Conservation (phyloP, 2,888 invertebrate genomes). For the Melikaiella ostensackeni region DNA sequence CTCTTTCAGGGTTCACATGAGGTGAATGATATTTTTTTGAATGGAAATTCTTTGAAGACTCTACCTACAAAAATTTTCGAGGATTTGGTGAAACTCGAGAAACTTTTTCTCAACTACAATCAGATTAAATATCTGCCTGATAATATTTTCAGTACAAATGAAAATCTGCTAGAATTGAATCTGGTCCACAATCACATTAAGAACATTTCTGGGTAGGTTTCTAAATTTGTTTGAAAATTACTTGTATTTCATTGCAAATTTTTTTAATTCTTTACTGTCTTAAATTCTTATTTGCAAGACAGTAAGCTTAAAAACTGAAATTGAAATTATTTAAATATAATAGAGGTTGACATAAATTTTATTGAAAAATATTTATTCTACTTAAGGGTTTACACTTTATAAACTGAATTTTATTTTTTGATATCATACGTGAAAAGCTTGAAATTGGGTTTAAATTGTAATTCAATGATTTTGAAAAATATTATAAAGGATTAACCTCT, state of each 20-base stretch:
- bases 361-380: no score
- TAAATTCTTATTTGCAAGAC: background rate
- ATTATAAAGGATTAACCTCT: no score
- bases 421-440: no score
- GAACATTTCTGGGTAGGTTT: conserved; percentile 80
- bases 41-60: conserved; percentile 77
- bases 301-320: no score
- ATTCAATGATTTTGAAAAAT: no score
- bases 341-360: no score
- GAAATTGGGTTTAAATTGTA: no score
- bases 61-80: conserved; percentile 83
- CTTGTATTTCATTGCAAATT: background rate
- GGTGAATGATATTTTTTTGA: conserved; percentile 82
- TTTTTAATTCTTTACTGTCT: background rate
- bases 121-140: conserved; percentile 80
- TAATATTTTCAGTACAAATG: conserved; percentile 79
- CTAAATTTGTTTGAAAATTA: background rate
- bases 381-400: no score
- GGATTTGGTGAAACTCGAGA: conserved; percentile 81
- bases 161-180: conserved; percentile 65
- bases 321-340: no score
- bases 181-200: conserved; percentile 83
- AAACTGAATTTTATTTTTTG: no score
- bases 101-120: conserved; percentile 84
- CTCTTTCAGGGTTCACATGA: conserved; percentile 81